A percentile compares a stretch with the other conserved stretches of the same genome.
Conservation (phyloP, 2,797 vertebrate species). For the Ctenosaura bakeri region DNA sequence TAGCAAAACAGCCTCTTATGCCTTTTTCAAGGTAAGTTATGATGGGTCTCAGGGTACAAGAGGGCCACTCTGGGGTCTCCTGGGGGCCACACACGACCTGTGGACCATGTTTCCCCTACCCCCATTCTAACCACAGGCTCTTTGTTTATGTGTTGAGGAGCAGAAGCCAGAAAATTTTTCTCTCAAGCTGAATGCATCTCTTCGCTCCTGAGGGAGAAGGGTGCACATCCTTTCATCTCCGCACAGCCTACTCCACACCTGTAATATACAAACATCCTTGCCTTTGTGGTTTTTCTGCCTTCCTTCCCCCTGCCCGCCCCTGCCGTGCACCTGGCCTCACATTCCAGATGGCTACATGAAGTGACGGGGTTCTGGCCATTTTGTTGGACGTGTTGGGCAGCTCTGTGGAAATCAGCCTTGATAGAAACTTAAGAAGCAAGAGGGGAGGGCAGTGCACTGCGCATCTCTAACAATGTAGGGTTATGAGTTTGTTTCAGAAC, state of each 20-base stretch:
- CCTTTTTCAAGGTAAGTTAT: no score
- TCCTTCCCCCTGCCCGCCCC: background rate
- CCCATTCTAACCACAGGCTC: no score
- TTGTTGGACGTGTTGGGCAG: background rate
- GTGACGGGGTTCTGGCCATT: background rate
- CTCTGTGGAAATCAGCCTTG: rapidly evolving
- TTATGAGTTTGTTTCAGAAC: background rate
- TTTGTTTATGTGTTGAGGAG: no score
- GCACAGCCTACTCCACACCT: background rate
- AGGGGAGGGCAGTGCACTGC: background rate
- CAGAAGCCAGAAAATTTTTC: no score
- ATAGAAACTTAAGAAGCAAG: background rate
- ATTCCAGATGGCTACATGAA: background rate
- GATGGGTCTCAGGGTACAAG: no score
- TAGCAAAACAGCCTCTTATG: no score
- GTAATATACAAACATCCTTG: rapidly evolving
- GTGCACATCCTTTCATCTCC: background rate
- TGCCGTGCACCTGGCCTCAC: background rate
- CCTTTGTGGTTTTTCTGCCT: constrained; percentile 54
- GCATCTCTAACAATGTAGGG: no score
- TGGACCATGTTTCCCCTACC: no score
- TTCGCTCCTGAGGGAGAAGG: background rate
- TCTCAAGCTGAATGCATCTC: no score
- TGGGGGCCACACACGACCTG: no score
- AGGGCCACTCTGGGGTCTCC: no score